Percentiles rank a stretch among this genome's conserved stretches.
phyloP scores from a whole-genome alignment of 1,140 invertebrate genomes.

The Euwallacea similis region DNA sequence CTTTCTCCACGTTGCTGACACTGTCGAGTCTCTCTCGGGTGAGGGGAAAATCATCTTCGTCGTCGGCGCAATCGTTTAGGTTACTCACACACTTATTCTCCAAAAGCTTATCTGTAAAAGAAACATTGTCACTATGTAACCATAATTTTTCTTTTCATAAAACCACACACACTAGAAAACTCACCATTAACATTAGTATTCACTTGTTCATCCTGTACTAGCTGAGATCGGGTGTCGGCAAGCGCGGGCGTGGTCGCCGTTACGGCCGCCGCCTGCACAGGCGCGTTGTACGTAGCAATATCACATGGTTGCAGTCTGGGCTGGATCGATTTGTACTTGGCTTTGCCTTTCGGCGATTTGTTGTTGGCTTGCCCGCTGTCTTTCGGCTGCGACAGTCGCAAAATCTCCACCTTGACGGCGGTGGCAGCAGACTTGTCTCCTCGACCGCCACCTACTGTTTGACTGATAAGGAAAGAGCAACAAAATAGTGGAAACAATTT shows the following conservation, averaged over 20 bases:
- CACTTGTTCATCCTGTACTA: conserved; percentile 33
- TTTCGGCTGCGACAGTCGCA: conserved; percentile 31
- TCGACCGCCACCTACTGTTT: no score
- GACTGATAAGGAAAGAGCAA: no score
- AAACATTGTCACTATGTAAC: not conserved
- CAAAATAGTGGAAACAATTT: no score
- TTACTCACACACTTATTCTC: conserved; percentile 41
- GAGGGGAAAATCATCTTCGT: conserved; percentile 45
- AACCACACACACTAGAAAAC: not conserved
- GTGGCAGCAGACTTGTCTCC: no score
- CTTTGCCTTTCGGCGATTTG: conserved; percentile 33
- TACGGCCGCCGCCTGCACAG: conserved; percentile 17
- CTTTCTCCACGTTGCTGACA: conserved; percentile 73
- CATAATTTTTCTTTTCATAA: not conserved
- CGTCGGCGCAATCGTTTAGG: conserved; percentile 43
- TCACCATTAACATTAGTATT: conserved; percentile 23
- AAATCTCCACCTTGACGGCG: conserved; percentile 20
- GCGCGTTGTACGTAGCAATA: conserved; percentile 50
- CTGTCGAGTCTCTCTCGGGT: conserved; percentile 65
- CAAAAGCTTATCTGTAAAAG: conserved; percentile 40
- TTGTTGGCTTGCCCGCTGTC: conserved; percentile 10
- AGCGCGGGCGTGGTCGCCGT: conserved; percentile 30
- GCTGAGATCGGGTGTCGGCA: conserved; percentile 48
- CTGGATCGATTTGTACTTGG: conserved; percentile 59
- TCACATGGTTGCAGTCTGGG: conserved; percentile 56